Evolutionary conservation across 2,797 vertebrate species (phyloP), one percentile per base, ranked within the genome.

Genomic region (Hippocampus kuda): DNA sequence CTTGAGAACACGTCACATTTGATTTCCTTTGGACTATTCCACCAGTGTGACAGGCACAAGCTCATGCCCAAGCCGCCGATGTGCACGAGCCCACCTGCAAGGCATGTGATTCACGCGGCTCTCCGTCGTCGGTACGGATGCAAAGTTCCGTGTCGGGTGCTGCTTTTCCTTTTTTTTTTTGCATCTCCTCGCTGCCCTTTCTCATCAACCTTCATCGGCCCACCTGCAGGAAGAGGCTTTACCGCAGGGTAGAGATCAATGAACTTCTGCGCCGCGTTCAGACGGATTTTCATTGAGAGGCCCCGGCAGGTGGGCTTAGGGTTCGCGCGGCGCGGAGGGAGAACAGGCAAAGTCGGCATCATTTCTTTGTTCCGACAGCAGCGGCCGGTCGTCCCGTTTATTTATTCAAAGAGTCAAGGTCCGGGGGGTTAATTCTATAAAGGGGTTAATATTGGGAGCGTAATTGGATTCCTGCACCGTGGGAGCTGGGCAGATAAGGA

Each of bases 311-410:
- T 88, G 87, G 81, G 84, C 46, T 48, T 69, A 73, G 77, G 87
- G 87, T 88, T 86, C 81, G 82, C 70, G 68, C 78, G 24, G n/a
- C 77, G 67, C 81, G 71, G 79, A 77, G 74, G 76, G 79, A 75
- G 69, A 60, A 34, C 70, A 74, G 74, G 69, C 77, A 80, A 84
- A 83, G 76, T 66, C 76, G 20, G 61, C 80, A 85, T 88, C 81
- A 73, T 87, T 89, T 86, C 88, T 87, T 86, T 86, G 86, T 83
- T 85, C 83, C 75, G 88, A 84, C 83, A 78, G 79, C 56, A 75
- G 79, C 83, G 82, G 84, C 67, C 41, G 82, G 79, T 72, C 84
- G 73, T 77, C 71, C 67, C 77, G 66, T 82, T 68, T 78, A 83
- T 84, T 83, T 84, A 83, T 74, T 86, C 82, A 85, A 81, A 83